Base-by-base conservation (phyloP, 2,113 vertebrate genomes). In the Anser brachyrhynchus region DNA sequence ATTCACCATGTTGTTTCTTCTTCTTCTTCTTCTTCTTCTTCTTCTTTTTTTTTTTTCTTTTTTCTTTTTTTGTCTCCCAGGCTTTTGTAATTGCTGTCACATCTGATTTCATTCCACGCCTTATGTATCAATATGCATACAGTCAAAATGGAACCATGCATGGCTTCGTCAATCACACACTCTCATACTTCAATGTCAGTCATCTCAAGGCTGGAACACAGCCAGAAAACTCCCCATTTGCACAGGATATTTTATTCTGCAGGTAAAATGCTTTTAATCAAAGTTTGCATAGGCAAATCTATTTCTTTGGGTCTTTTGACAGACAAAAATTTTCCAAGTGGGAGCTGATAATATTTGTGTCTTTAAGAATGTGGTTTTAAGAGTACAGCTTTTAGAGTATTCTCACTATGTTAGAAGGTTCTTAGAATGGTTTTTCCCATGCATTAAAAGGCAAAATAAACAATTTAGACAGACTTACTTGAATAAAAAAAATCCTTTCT, bases 31-130 rank as follows among this genome's bases (percentile, higher is more conserved):
- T 41, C 13, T 37, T 3, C 73, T 81, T 44, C 6, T 35, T 35
- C 35, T 93, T 61, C n/a, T n/a, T 72, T 51, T 22, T 51, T 6
- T 49, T 49, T 21, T 49, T 22, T 22, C 11, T 49, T 49, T 55
- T 18, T 29, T 12, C 84, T 49, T 89, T 64, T 92, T 93, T 61
- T 70, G 2, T 91, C 65, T 93, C 71, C 65, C 93, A 99, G 99
- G 99, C 99, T 44, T 99, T 99, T 95, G 99, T 99, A 93, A 99
- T 99, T 73, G 98, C 99, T 43, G 98, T 99, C 97, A 99, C 99
- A 11, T 99, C 99, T 0, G 99, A 99, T 97, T 99, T 99, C 92
- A 99, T 99, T 84, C 99, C 99, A 25, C 98, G 99, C 67, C 98
- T 99, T 69, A 98, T 99, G 94, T 99, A 99, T 96, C 99, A 99